These are phyloP conservation scores for Sebastes iracundus DNA, from an alignment of 2,797 vertebrate species.

Conservation along the genomic window DNA sequence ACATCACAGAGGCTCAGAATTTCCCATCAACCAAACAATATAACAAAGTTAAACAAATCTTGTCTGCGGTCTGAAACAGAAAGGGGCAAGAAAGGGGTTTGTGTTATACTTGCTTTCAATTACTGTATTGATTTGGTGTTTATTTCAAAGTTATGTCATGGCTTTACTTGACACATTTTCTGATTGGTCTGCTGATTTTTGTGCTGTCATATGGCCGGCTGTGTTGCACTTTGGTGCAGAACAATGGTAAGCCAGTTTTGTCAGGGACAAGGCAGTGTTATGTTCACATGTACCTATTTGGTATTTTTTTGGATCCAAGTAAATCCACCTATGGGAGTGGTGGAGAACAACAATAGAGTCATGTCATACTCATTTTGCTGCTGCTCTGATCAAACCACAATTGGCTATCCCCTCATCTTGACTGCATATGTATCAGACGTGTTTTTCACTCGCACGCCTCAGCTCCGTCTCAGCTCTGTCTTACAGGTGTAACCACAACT, in stretches of 20 bases:
- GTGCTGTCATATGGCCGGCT: too few species aligned
- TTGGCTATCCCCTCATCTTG: too few species aligned
- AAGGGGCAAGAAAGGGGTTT: not conserved
- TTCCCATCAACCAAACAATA: not conserved
- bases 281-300: too few species aligned
- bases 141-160: not conserved
- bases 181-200: not conserved
- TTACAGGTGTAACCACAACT: fast-evolving
- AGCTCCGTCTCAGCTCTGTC: not conserved
- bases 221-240: too few species aligned
- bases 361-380: not conserved
- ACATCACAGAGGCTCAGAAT: not conserved
- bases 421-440: too few species aligned
- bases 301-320: fast-evolving
- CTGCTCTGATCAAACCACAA: not conserved
- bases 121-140: not conserved
- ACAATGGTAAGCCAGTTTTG: too few species aligned
- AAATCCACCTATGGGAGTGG: too few species aligned
- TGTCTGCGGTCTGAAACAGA: too few species aligned
- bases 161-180: not conserved
- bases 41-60: too few species aligned
- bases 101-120: not conserved
- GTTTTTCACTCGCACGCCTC: too few species aligned
- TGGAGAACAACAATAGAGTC: not conserved
- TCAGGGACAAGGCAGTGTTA: too few species aligned